Evolutionary conservation across 2,113 vertebrate genomes (phyloP).

Genomic region (Sylvia atricapilla): DNA sequence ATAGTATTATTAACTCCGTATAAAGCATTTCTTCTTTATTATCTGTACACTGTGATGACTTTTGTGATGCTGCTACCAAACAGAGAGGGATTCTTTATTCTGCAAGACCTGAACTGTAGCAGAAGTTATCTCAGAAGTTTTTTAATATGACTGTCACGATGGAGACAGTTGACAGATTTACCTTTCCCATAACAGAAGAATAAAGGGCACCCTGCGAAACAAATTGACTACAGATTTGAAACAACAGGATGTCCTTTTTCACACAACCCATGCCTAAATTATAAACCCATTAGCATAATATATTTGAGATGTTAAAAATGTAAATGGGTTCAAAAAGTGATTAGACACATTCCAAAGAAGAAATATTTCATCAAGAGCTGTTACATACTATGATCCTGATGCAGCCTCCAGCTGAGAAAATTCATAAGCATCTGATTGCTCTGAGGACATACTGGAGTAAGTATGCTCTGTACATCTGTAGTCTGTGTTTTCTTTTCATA

Average conservation of each 20-base stretch:
- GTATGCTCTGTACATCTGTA: not conserved
- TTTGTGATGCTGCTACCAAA: not conserved
- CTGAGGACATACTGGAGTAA: not conserved
- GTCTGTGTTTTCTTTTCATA: not conserved
- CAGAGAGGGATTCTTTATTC: not conserved
- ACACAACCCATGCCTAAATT: not conserved
- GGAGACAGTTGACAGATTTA: not conserved
- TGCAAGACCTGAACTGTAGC: not conserved
- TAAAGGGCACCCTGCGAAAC: not conserved
- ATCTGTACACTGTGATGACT: not conserved
- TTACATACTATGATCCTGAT: slow-evolving; percentile 38
- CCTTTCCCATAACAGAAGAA: not conserved
- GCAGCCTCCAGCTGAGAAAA: slow-evolving; percentile 54
- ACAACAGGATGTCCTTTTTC: slow-evolving; percentile 50
- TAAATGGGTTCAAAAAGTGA: slow-evolving; percentile 61
- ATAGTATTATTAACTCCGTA: not conserved
- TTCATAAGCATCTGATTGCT: slow-evolving; percentile 53
- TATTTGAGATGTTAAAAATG: slow-evolving; percentile 56
- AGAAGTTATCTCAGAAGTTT: not conserved
- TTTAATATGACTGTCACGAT: not conserved
- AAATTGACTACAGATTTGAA: slow-evolving; percentile 30
- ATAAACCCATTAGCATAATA: slow-evolving; percentile 32
- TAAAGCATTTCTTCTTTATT: not conserved
- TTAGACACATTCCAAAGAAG: slow-evolving; percentile 39
- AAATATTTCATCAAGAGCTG: slow-evolving; percentile 55